Evolutionary conservation across 2,797 vertebrate species (phyloP).

Genomic region (Antennarius maculatus): DNA sequence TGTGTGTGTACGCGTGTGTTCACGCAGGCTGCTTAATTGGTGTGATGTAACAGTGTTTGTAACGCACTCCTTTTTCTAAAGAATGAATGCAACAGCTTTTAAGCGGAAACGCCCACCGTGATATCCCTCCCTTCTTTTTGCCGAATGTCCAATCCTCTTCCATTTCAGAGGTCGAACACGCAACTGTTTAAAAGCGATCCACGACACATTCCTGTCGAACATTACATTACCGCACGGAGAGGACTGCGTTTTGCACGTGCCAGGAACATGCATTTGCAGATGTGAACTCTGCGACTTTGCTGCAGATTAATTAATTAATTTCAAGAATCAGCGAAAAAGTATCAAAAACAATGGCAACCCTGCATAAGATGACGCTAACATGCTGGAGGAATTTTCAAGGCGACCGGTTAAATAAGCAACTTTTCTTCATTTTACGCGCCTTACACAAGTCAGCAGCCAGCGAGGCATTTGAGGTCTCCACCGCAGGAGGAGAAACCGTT

Average conservation of each 20-base stretch:
- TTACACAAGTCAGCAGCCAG: slow-evolving; percentile 71
- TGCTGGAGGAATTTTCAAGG: slow-evolving; percentile 54
- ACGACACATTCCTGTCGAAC: slow-evolving; percentile 13
- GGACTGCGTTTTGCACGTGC: slow-evolving; percentile 29
- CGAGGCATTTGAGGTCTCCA: slow-evolving; percentile 64
- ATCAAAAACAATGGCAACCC: slow-evolving; percentile 76
- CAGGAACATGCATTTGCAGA: slow-evolving; percentile 11
- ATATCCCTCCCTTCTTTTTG: slow-evolving; percentile 55
- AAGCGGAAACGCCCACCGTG: slow-evolving; percentile 59
- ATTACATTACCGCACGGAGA: slow-evolving; percentile 1
- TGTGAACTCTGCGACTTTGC: slow-evolving; percentile 20
- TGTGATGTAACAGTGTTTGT: slow-evolving; percentile 60
- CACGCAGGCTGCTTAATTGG: slow-evolving; percentile 32
- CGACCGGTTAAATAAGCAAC: slow-evolving; percentile 46
- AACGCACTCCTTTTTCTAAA: slow-evolving; percentile 20
- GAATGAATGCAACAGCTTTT: slow-evolving; percentile 29
- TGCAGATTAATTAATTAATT: neutral
- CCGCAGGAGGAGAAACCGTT: slow-evolving; percentile 46
- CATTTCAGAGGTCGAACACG: slow-evolving; percentile 37
- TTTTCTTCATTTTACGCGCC: slow-evolving; percentile 52
- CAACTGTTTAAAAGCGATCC: slow-evolving; percentile 50
- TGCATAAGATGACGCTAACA: slow-evolving; percentile 60
- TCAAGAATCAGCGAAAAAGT: neutral
- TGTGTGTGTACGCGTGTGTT: neutral
- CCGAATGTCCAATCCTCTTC: slow-evolving; percentile 65